phyloP scores from a whole-genome alignment of 2,797 vertebrate species.

The Premnoplex brunnescens region DNA sequence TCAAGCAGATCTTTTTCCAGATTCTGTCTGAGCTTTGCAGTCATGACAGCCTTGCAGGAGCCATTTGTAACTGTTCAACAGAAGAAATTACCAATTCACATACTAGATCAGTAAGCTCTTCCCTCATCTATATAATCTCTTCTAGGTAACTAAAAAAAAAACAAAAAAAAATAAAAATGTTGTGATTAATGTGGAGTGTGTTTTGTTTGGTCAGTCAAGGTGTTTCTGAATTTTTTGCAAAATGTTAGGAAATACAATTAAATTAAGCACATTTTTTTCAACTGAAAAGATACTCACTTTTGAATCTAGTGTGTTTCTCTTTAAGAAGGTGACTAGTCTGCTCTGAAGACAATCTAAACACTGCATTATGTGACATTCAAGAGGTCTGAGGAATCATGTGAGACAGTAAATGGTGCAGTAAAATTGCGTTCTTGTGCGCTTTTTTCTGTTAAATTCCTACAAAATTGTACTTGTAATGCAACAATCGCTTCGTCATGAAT shows the following conservation, averaged over 20 bases:
- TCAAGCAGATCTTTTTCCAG: neutral
- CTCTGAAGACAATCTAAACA: neutral
- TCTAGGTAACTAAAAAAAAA: neutral
- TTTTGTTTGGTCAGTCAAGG: neutral
- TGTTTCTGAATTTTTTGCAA: neutral
- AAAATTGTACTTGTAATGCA: slow-evolving; percentile 59
- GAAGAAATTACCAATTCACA: neutral
- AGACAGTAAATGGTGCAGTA: slow-evolving; percentile 47
- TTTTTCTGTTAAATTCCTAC: slow-evolving; percentile 61
- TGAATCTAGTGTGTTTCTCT: neutral
- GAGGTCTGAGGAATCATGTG: neutral
- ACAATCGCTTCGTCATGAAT: slow-evolving; percentile 47
- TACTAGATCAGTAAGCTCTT: neutral
- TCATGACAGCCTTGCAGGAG: neutral
- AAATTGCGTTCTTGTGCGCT: slow-evolving; percentile 7
- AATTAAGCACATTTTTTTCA: neutral
- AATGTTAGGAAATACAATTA: neutral
- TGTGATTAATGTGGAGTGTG: neutral
- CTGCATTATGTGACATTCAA: neutral
- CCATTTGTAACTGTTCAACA: neutral
- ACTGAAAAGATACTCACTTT: neutral
- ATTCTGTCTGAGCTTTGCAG: neutral
- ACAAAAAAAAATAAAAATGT: too few species aligned
- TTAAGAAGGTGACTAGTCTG: neutral
- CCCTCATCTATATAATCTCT: neutral